A percentile compares a stretch with the other conserved stretches of the same genome.
These are phyloP conservation scores for Suricata suricatta DNA, from an alignment of 2,113 vertebrate species.

Conservation along the genomic window DNA sequence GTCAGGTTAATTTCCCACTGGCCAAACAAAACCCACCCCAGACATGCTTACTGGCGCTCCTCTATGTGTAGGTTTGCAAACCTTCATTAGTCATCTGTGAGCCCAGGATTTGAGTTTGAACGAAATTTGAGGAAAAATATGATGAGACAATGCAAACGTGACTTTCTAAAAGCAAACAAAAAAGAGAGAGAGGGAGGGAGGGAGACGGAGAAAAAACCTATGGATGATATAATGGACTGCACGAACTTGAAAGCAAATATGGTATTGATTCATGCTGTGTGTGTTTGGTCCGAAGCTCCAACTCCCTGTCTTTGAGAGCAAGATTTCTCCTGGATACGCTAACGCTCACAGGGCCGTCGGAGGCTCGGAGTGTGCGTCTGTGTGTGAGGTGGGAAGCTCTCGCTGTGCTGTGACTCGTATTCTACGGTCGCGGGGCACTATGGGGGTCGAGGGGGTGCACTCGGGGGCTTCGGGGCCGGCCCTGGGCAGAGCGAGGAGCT, in stretches of 20 bases:
- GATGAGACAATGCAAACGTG: slow-evolving; percentile 71
- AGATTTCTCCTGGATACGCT: not conserved
- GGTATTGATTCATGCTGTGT: slow-evolving; percentile 65
- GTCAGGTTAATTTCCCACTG: not conserved
- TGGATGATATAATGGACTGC: slow-evolving; percentile 70
- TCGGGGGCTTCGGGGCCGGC: not conserved
- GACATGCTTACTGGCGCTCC: not conserved
- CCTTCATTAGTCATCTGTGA: not conserved
- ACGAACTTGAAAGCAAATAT: slow-evolving; percentile 64
- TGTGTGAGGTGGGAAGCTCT: not conserved
- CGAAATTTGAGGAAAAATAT: slow-evolving; percentile 63
- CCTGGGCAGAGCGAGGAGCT: not conserved
- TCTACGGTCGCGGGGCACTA: not conserved
- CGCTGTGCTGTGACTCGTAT: not conserved
- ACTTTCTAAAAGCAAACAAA: slow-evolving; percentile 71
- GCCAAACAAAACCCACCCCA: not conserved
- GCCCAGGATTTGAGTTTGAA: slow-evolving; percentile 63
- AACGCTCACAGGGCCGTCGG: not conserved
- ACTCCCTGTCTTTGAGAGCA: not conserved
- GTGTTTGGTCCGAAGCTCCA: not conserved
- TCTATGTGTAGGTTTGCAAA: slow-evolving; percentile 9
- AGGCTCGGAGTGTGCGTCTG: not conserved
- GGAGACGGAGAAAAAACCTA: not conserved
- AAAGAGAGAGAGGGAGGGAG: not conserved
- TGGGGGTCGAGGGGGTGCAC: not conserved